These are phyloP conservation scores for Columba guinea DNA, from an alignment of 2,797 vertebrate genomes.

Conservation along the genomic window DNA sequence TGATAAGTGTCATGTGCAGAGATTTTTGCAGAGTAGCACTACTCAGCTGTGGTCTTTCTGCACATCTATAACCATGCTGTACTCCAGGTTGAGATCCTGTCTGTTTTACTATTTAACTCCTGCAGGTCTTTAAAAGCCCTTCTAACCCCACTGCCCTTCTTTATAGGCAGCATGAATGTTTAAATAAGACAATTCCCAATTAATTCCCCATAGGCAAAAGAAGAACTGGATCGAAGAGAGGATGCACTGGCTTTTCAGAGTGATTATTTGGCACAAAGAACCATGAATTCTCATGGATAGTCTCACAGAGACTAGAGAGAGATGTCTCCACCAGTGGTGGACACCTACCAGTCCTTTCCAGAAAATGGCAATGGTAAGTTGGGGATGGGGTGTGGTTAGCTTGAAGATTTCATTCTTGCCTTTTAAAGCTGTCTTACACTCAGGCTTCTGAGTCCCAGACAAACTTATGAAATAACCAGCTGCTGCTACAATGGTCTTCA, in stretches of 20 bases:
- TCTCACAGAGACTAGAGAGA: background rate
- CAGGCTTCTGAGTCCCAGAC: background rate
- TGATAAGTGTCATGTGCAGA: background rate
- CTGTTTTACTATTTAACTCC: background rate
- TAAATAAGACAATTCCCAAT: background rate
- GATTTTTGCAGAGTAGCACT: background rate
- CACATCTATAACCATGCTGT: too few relatives aligned
- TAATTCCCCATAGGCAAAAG: background rate
- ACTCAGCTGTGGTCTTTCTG: background rate
- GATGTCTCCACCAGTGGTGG: background rate
- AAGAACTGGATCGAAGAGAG: background rate
- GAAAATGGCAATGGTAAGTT: background rate
- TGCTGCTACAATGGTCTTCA: background rate
- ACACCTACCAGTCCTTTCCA: background rate
- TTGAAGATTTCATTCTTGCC: background rate
- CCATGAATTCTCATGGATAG: background rate
- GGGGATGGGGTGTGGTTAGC: background rate
- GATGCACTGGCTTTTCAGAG: background rate
- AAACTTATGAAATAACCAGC: background rate
- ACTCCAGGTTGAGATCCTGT: background rate
- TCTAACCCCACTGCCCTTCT: background rate
- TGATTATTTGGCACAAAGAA: background rate
- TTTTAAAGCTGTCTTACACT: background rate
- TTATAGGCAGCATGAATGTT: background rate
- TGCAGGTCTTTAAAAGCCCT: background rate